Evolutionary conservation across 2,113 vertebrate species (phyloP), one percentile per base, ranked within the genome.

Genomic region (Nothoprocta pentlandii): DNA sequence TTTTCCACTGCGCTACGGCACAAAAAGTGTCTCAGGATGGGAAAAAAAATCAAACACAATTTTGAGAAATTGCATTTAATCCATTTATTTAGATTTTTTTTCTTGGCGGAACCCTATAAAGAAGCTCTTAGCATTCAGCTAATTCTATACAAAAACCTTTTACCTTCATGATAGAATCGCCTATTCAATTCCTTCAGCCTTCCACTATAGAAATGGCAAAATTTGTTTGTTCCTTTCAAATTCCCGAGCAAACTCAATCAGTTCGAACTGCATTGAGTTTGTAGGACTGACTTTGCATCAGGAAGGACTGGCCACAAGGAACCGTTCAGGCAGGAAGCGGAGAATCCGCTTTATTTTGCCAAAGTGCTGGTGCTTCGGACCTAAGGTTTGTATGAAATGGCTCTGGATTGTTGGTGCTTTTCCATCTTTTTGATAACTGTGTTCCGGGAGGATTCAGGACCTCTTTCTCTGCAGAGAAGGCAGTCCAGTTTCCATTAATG

Each of bases 401-500:
- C 26, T 80, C 69, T 17, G 22, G 36, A 19, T 12, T 64, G 44
- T 63, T 80, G 62, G 53, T 85, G 84, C 41, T 77, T 90, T 94
- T 66, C 85, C 12, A 51, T 79, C 41, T 71, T 89, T 76, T 76
- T 71, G 46, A 42, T 81, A 32, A 80, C 81, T 64, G 36, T 36
- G 30, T 44, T 67, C 26, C 49, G 30, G 53, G 34, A 17, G 75
- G 49, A 41, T 94, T 86, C 89, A 58, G 64, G 44, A 89, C 22
- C 41, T 76, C 30, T 34, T 21, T 39, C 34, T 49, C 30, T 67
- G 25, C 76, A 4, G 4, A 92, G 66, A 86, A 80, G n/a, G 21
- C 49, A 58, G 62, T 93, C 47, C 44, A 73, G n/a, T 76, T 94
- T 69, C 70, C 80, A 76, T 34, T 90, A 92, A 79, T 88, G 94